These are phyloP conservation scores for Eutolmus rufibarbis DNA, from an alignment of 2,888 invertebrate genomes.

Conservation along the genomic window DNA sequence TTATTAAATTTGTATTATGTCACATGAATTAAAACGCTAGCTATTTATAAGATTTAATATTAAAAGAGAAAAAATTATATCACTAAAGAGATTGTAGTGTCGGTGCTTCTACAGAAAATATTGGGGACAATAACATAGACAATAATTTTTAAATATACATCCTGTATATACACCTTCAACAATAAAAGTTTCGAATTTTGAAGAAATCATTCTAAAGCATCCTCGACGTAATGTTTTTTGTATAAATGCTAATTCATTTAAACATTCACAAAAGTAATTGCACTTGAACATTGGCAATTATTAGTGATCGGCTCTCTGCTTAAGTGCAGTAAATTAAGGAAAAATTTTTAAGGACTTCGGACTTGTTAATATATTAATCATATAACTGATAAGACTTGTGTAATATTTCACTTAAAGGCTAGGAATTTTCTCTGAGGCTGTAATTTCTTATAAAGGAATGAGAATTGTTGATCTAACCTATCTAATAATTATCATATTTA, in stretches of 20 bases:
- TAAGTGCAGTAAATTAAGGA: background rate
- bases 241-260: background rate
- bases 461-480: background rate
- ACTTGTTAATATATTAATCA: background rate
- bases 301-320: background rate
- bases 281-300: background rate
- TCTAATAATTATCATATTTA: background rate
- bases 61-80: conserved; percentile 2
- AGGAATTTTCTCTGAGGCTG: background rate
- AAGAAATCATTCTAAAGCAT: conserved; percentile 13
- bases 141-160: conserved; percentile 28
- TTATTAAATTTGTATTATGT: conserved; percentile 26
- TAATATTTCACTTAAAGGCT: background rate
- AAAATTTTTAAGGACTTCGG: background rate
- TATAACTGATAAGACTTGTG: background rate
- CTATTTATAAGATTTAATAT: conserved; percentile 7
- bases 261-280: background rate
- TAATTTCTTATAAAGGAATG: background rate
- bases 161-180: conserved; percentile 15
- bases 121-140: conserved; percentile 40
- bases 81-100: background rate
- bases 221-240: background rate
- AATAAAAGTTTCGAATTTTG: conserved; percentile 10
- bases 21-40: conserved; percentile 5
- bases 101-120: conserved; percentile 36